Evolutionary conservation across 2,113 vertebrate species (phyloP), one percentile per base, ranked within the genome.

Genomic region (Mastomys coucha): DNA sequence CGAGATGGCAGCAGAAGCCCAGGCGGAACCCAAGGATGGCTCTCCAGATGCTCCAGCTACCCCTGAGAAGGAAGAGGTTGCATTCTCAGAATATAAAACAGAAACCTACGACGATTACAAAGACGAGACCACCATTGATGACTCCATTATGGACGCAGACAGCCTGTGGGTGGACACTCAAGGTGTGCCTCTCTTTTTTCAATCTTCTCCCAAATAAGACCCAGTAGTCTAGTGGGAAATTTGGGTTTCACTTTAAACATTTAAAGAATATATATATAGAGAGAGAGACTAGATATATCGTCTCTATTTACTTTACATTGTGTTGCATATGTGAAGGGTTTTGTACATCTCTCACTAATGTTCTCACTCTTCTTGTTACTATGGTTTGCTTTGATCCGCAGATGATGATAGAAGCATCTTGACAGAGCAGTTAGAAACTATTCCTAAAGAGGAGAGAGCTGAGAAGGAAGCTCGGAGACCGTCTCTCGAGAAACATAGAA

Each of bases 161-260:
- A 99, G 99, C 98, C 99, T 99, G 98, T 99, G 99, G 99, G 98
- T 99, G 91, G 99, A 99, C 97, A 99, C 99, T 96, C 99, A 99
- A 99, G 99, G 99, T 99, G 98, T 99, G 99, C 98, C 93, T 98
- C 98, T 96, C n/a, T n/a, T n/a, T 94, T 98, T 98, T 96, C n/a
- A 6, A 39, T 98, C 97, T 97, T 53, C 91, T 98, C 97, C 94
- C 97, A 95, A 97, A 96, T 96, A 91, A 96, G 97, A 76, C 69
- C 58, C 97, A 95, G 67, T 97, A 97, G 97, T 97, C 93, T 97
- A 93, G 92, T 63, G 96, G 92, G 91, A 72, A 94, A 42, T 70
- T 78, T 80, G 58, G 36, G 82, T 88, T 42, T 22, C 31, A 36
- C 58, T n/a, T 95, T 97, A 97, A 81, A 87, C 67, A 82, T 96